Conservation (phyloP, 2,888 invertebrate genomes). For the Digitonthophagus gazella region DNA sequence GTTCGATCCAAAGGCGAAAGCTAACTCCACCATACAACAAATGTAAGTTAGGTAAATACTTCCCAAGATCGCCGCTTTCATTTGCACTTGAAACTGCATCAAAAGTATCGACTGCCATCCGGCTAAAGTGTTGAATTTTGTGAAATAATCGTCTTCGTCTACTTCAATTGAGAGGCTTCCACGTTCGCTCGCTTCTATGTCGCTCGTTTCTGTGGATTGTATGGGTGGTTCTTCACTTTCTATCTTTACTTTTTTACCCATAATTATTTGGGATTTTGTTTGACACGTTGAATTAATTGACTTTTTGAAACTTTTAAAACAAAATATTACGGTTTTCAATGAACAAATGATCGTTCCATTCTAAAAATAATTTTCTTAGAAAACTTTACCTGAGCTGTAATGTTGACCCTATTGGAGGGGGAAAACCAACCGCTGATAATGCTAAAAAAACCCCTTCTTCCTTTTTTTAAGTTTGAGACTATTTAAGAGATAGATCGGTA, state of each 20-base stretch:
- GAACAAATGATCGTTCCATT: no score
- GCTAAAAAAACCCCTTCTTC: no score
- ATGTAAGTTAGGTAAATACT: constrained; percentile 25
- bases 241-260: not conserved
- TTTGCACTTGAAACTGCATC: constrained; percentile 22
- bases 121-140: constrained; percentile 9
- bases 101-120: constrained; percentile 19
- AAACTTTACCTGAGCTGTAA: no score
- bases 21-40: constrained; percentile 15
- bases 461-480: no score
- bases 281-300: constrained; percentile 5
- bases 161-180: constrained; percentile 6
- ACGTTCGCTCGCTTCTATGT: not conserved
- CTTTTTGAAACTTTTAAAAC: no score
- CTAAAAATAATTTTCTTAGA: no score
- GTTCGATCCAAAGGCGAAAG: constrained; percentile 15
- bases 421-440: no score
- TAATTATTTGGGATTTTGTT: no score
- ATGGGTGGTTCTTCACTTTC: not conserved
- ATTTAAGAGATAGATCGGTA: no score
- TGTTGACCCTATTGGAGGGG: no score
- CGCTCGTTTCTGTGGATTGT: not conserved
- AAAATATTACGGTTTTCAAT: no score
- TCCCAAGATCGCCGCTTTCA: constrained; percentile 4
- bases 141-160: constrained; percentile 17